Evolutionary conservation across 53 echinoderm and acorn worm genomes (phyloP).

Genomic region (Zoroaster sp.): DNA sequence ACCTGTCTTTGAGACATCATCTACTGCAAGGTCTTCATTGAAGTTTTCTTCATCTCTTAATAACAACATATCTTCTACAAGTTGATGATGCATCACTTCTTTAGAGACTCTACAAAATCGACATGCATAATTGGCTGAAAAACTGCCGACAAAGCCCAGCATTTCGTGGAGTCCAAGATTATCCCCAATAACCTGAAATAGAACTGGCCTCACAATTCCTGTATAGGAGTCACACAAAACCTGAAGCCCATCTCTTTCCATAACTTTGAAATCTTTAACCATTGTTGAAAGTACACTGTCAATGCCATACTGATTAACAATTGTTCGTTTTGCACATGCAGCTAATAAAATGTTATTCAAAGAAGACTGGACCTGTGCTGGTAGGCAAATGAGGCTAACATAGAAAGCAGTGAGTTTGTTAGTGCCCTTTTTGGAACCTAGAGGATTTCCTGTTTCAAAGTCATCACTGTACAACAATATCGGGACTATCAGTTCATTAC

Average conservation of each 20-base stretch:
- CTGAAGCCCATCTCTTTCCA: neutral
- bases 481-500: neutral
- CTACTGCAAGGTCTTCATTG: neutral
- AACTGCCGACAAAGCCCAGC: constrained; percentile 30
- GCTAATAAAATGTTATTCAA: constrained; percentile 57
- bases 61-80: neutral
- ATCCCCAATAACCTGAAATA: constrained; percentile 36
- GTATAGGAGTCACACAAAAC: neutral
- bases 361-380: neutral
- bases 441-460: constrained; percentile 60
- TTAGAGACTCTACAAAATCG: constrained; percentile 1
- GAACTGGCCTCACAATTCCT: neutral
- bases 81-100: neutral
- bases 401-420: constrained; percentile 53
- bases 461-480: constrained; percentile 52
- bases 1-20: constrained; percentile 27
- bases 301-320: constrained; percentile 66
- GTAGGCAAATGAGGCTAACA: neutral
- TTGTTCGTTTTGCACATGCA: constrained; percentile 24
- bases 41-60: neutral
- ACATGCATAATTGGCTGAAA: constrained; percentile 35
- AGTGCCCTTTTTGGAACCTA: constrained; percentile 46
- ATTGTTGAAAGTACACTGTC: constrained; percentile 31
- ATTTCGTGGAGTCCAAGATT: constrained; percentile 9
- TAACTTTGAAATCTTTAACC: constrained; percentile 46